phyloP scores from a whole-genome alignment of 2,113 vertebrate genomes.

The Hiodon alosoides region DNA sequence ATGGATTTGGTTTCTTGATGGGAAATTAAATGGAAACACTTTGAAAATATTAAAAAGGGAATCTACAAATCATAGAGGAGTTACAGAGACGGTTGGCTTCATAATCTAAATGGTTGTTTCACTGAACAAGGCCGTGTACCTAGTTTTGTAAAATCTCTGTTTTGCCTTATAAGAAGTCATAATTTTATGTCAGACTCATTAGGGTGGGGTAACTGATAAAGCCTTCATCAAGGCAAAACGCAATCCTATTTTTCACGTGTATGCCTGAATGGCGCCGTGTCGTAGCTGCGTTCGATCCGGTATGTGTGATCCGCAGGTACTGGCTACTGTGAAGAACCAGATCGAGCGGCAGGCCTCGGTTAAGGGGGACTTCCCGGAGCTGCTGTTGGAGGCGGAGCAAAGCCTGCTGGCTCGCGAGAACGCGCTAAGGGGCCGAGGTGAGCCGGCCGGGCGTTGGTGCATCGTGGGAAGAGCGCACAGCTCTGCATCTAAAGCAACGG shows the following conservation, averaged over 20 bases:
- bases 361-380: constrained; percentile 76
- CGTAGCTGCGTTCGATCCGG: too few species aligned
- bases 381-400: constrained; percentile 83
- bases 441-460: not conserved
- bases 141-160: not conserved
- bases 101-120: not conserved
- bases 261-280: too few species aligned
- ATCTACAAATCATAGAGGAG: not conserved
- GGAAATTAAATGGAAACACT: constrained; percentile 10
- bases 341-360: constrained; percentile 77
- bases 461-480: too few species aligned
- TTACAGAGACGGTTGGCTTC: not conserved
- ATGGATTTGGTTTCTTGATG: not conserved
- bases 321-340: constrained; percentile 89
- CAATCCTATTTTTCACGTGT: too few species aligned
- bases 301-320: constrained; percentile 63
- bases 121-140: not conserved
- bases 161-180: too few species aligned
- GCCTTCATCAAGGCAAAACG: too few species aligned
- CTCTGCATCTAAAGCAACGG: too few species aligned
- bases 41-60: constrained; percentile 13
- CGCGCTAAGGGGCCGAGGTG: constrained; percentile 47
- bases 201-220: too few species aligned
- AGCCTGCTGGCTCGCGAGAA: constrained; percentile 83
- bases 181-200: too few species aligned